Evolutionary conservation across 1,140 invertebrate genomes (phyloP).

Genomic region (Caenorhabditis inopinata): DNA sequence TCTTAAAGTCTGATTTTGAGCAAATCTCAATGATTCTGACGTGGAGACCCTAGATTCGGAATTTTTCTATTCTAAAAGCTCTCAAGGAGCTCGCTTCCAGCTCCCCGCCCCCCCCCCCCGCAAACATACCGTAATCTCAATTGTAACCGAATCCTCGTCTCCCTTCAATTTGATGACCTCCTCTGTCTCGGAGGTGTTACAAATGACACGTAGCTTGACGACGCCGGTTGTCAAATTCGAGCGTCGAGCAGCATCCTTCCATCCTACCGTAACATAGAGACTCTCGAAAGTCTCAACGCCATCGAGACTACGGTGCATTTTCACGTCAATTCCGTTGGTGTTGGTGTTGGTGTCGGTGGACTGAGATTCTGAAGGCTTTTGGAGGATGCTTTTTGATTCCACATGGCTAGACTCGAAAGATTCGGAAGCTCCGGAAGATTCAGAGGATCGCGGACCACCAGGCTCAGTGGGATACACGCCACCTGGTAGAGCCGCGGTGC

Average conservation of each 20-base stretch:
- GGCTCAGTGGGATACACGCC: neutral
- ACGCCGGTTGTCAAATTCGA: conserved; percentile 1
- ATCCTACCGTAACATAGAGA: neutral
- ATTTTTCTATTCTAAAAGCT: neutral
- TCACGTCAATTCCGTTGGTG: neutral
- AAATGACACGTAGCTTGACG: conserved; percentile 7
- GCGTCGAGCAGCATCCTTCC: neutral
- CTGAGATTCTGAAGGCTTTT: neutral
- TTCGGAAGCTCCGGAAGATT: no score
- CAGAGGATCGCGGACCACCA: neutral
- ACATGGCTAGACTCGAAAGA: no score
- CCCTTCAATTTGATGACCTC: conserved; percentile 3
- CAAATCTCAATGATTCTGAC: no score
- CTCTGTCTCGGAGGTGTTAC: neutral
- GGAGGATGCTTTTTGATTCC: no score
- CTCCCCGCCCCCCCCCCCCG: no score
- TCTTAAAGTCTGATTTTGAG: no score
- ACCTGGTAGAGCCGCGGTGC: no score
- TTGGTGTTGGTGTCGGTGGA: neutral
- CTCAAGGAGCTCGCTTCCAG: neutral
- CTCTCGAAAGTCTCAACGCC: conserved; percentile 27
- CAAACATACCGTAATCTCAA: conserved; percentile 32
- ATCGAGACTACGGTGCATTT: conserved; percentile 31
- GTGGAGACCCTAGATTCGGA: no score
- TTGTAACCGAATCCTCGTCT: conserved; percentile 29